A percentile compares a stretch with the other conserved stretches of the same genome.
Conservation (phyloP, 2,797 vertebrate genomes). For the Tenualosa thibaudeaui region DNA sequence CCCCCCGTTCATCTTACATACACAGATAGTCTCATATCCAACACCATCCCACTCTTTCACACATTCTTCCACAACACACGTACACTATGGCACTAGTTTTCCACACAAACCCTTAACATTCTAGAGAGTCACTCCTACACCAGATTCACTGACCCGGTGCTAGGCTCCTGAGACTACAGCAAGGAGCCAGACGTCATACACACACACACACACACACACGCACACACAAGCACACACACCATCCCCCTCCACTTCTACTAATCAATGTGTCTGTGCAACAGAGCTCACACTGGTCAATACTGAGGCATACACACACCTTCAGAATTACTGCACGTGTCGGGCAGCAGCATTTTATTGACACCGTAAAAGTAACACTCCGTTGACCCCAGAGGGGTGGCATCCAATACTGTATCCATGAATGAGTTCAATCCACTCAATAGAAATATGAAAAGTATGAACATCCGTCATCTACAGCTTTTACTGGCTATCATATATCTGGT, state of each 20-base stretch:
- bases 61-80: too few relatives aligned
- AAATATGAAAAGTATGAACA: neutral
- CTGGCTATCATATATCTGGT: neutral
- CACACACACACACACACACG: neutral
- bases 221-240: neutral
- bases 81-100: too few relatives aligned
- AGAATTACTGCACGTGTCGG: neutral
- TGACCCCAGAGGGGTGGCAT: neutral
- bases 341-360: neutral
- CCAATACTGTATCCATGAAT: neutral
- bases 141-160: too few relatives aligned
- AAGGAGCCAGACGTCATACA: neutral
- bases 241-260: neutral
- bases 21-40: too few relatives aligned
- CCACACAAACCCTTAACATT: too few relatives aligned
- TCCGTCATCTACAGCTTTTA: neutral
- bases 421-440: neutral
- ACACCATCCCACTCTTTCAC: too few relatives aligned
- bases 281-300: neutral
- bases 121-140: too few relatives aligned
- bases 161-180: too few relatives aligned
- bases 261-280: neutral
- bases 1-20: too few relatives aligned
- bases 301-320: neutral
- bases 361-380: neutral